phyloP scores from a whole-genome alignment of 1,140 invertebrate species.

The Luehdorfia chinensis region DNA sequence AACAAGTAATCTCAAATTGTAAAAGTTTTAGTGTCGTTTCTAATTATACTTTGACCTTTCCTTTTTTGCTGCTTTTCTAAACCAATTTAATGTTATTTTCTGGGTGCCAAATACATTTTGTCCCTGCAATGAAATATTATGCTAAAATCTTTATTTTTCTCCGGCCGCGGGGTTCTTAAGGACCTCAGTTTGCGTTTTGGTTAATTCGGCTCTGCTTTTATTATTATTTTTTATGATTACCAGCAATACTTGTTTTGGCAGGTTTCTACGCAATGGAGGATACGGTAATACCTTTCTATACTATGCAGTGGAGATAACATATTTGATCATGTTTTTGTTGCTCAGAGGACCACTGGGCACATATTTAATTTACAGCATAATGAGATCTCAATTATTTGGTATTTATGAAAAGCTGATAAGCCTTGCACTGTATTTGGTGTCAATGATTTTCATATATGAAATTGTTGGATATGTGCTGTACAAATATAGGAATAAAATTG shows the following conservation, averaged over 20 bases:
- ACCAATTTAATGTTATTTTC: too few species aligned
- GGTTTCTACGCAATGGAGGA: slow-evolving; percentile 55
- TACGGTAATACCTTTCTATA: slow-evolving; percentile 40
- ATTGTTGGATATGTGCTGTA: slow-evolving; percentile 56
- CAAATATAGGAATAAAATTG: slow-evolving; percentile 57
- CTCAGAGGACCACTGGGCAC: slow-evolving; percentile 52
- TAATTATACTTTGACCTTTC: too few species aligned
- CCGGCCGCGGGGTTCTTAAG: too few species aligned
- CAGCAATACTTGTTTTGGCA: slow-evolving; percentile 35
- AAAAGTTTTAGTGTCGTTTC: too few species aligned
- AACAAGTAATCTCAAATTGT: too few species aligned
- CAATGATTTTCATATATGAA: slow-evolving; percentile 50
- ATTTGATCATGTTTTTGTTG: slow-evolving; percentile 44
- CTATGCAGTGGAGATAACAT: slow-evolving; percentile 46
- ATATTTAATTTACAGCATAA: slow-evolving; percentile 44
- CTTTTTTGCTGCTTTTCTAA: too few species aligned
- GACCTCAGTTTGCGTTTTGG: too few species aligned
- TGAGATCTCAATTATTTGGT: slow-evolving; percentile 45
- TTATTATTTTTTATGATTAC: too few species aligned
- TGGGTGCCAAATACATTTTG: too few species aligned
- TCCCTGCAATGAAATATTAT: too few species aligned
- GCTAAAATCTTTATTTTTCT: too few species aligned
- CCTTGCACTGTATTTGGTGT: slow-evolving; percentile 47
- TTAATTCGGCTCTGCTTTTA: too few species aligned
- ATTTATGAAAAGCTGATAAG: slow-evolving; percentile 52